Percentiles rank a stretch among this genome's conserved stretches.
phyloP scores from a whole-genome alignment of 1,140 invertebrate genomes.

The Rhagoletis pomonella region DNA sequence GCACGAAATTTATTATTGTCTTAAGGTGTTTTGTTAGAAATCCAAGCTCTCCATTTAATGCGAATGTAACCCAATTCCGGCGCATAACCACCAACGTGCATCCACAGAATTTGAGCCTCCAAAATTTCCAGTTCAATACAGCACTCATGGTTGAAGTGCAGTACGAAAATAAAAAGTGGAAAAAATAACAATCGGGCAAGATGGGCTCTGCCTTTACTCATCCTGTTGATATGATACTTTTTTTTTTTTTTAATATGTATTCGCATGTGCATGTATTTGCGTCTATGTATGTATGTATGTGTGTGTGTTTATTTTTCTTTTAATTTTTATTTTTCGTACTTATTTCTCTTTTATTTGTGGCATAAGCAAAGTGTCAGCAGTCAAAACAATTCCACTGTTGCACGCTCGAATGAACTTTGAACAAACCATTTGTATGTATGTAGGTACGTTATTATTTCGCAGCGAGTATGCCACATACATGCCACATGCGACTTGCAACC shows the following conservation, averaged over 20 bases:
- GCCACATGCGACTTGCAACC: background rate
- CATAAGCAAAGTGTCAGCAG: background rate
- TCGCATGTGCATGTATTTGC: background rate
- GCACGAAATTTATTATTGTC: background rate
- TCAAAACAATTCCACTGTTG: conserved; percentile 29
- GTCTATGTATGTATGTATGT: background rate
- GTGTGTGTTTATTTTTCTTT: background rate
- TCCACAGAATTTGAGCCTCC: background rate
- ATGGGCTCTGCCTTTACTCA: background rate
- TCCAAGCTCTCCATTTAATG: background rate
- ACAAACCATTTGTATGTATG: background rate
- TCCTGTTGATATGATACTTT: background rate
- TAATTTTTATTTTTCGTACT: background rate
- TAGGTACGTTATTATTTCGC: background rate
- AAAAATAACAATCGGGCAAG: background rate
- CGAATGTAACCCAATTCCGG: conserved; percentile 19
- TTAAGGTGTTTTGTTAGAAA: background rate
- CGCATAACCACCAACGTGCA: background rate
- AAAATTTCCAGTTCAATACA: background rate
- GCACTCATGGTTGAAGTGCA: background rate
- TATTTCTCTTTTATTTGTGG: background rate
- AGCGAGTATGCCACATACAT: conserved; percentile 12
- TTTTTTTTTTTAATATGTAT: background rate
- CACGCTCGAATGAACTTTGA: background rate
- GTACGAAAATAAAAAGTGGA: background rate